Evolutionary conservation across 30 jellyfish, hydroid and myxozoan genomes (phyloP).

Genomic region (Cassiopea xamachana): DNA sequence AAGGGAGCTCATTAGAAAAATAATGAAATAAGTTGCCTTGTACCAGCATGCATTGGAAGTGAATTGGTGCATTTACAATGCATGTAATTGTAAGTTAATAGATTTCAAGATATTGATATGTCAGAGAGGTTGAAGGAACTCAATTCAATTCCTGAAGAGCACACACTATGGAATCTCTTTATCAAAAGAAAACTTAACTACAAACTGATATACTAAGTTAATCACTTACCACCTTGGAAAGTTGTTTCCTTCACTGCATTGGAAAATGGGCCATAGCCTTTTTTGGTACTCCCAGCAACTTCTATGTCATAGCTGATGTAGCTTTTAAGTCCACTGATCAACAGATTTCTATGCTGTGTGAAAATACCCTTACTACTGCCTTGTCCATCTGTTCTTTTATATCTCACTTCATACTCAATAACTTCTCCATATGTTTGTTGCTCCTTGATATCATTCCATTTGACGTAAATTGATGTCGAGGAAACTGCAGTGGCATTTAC

Average conservation of each 20-base stretch:
- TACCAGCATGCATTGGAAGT: too few species aligned
- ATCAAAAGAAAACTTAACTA: too few species aligned
- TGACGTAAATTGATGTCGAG: constrained; percentile 15
- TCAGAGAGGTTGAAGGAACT: too few species aligned
- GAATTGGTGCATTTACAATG: too few species aligned
- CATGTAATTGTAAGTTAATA: too few species aligned
- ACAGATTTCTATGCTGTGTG: neutral
- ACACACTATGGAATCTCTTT: too few species aligned
- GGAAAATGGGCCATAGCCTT: constrained; percentile 52
- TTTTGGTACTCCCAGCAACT: constrained; percentile 60
- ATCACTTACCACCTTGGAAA: constrained; percentile 8
- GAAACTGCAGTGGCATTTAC: constrained; percentile 21
- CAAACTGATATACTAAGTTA: neutral
- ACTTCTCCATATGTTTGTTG: constrained; percentile 24
- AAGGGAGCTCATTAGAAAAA: too few species aligned
- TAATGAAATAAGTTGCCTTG: too few species aligned
- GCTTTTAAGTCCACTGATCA: constrained; percentile 17
- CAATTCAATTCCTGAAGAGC: too few species aligned
- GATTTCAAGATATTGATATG: too few species aligned
- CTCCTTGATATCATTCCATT: constrained; percentile 48
- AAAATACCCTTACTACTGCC: neutral
- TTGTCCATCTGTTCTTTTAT: constrained; percentile 47
- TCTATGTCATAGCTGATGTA: constrained; percentile 33
- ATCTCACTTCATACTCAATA: constrained; percentile 16
- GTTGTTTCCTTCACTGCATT: neutral